Percentiles rank a stretch among this genome's conserved stretches.
Evolutionary conservation across 2,113 vertebrate genomes (phyloP).

Genomic region (Ceuthmochares aereus): DNA sequence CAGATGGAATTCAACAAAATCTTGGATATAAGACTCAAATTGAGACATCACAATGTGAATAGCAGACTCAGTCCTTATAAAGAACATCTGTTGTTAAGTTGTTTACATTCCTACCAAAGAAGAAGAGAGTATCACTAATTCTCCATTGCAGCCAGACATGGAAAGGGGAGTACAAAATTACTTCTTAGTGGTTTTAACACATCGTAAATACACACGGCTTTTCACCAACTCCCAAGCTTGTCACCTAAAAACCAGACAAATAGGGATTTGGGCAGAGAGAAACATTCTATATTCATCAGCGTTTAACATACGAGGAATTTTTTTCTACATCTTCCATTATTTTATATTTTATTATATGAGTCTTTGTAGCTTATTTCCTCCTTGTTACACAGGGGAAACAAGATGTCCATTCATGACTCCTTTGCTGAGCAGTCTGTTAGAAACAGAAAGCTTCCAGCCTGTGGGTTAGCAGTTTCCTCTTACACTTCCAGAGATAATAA

Average conservation of each 20-base stretch:
- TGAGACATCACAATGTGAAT: conserved; percentile 35
- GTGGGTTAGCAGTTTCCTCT: neutral
- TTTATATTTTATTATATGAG: neutral
- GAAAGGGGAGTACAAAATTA: neutral
- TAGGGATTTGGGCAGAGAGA: neutral
- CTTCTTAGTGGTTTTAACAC: neutral
- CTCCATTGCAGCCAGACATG: neutral
- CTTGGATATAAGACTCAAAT: conserved; percentile 20
- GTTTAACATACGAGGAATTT: neutral
- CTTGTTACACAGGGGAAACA: neutral
- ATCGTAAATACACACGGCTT: neutral
- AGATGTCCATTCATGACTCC: neutral
- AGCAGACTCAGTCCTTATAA: conserved; percentile 36
- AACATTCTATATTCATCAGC: neutral
- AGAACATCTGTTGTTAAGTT: conserved; percentile 60
- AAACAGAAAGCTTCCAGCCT: neutral
- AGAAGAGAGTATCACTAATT: conserved; percentile 11
- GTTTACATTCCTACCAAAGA: conserved; percentile 51
- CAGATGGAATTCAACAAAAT: conserved; percentile 64
- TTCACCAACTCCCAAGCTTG: neutral
- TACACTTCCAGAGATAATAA: neutral
- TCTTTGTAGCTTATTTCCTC: neutral
- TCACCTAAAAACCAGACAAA: neutral
- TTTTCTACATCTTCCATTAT: neutral
- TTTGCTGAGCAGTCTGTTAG: neutral